Evolutionary conservation across 2,888 invertebrate genomes (phyloP).

Genomic region (Eremobia ochroleuca): DNA sequence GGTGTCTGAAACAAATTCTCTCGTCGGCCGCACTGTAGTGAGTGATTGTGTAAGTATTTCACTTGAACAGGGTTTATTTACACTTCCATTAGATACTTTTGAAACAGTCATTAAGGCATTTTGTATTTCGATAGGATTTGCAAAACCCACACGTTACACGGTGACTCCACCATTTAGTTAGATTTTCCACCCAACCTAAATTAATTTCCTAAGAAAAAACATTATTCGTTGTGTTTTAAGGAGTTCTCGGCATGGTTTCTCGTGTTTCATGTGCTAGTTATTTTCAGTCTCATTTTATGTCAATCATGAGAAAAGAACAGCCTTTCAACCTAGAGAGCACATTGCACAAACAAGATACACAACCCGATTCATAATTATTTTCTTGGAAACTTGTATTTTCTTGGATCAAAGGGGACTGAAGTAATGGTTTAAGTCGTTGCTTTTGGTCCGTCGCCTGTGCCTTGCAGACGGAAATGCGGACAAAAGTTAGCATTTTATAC

Average conservation of each 20-base stretch:
- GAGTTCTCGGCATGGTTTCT: neutral
- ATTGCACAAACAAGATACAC: conserved; percentile 46
- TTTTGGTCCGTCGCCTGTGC: conserved; percentile 49
- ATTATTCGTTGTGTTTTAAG: neutral
- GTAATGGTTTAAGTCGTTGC: conserved; percentile 56
- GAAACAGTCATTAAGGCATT: neutral
- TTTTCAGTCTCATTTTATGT: conserved; percentile 27
- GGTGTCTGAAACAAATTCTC: too few species aligned
- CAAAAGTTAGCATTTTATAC: conserved; percentile 64
- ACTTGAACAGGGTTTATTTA: neutral
- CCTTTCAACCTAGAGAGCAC: conserved; percentile 5
- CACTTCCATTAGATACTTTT: neutral
- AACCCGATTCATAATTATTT: conserved; percentile 54
- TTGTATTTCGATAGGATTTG: neutral
- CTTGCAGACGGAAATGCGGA: conserved; percentile 55
- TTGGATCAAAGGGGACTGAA: conserved; percentile 60
- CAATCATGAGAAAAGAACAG: conserved; percentile 19
- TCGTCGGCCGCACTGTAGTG: too few species aligned
- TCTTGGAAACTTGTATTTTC: conserved; percentile 59
- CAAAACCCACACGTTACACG: neutral
- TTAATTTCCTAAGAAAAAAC: neutral
- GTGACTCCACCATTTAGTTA: neutral
- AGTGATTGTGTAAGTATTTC: too few species aligned
- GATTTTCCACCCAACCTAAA: neutral
- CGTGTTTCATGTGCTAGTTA: neutral